Evolutionary conservation across 2,113 vertebrate genomes (phyloP), one percentile per base, ranked within the genome.

Genomic region (Crypturellus undulatus): DNA sequence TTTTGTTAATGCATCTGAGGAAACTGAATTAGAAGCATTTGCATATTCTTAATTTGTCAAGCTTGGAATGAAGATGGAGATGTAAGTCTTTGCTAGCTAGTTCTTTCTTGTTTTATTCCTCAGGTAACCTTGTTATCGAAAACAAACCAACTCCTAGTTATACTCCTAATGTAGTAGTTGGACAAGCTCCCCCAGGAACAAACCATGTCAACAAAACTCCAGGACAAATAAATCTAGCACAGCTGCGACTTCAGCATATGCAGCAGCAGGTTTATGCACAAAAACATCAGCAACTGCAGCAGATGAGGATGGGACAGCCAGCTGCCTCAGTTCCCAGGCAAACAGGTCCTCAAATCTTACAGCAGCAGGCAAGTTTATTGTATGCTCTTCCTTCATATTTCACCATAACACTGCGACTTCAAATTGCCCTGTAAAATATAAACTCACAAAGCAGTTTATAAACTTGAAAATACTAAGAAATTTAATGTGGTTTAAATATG

Each of bases 241-340:
- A 99, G 97, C 99, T 99, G 45, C 98, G 99, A 22, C 98, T 99
- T 67, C 99, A 99, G 95, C 99, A 99, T 93, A 99, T 99, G 99
- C 99, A 99, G 60, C 98, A 98, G 75, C 99, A 99, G 94, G 99
- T 99, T 17, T 99, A 99, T 28, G 99, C 98, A 45, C 99, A 99
- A 51, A 99, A 99, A 38, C 98, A 99, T 78, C 98, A 99, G 89
- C 98, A 99, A 9, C 60, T 98, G 92, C 98, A 98, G 54, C 99
- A 99, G 96, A 99, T 99, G 99, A 98, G 99, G 84, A 98, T 99
- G 79, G 98, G 98, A 26, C 99, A 99, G 8, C 99, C 99, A 30
- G 94, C 99, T 91, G 97, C 98, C 28, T 99, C 99, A 30, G 98
- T 98, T 52, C 94, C 98, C 77, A 97, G 99, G 88, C 99, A 98